phyloP scores from a whole-genome alignment of 2,113 vertebrate species.

The Galeopterus variegatus region DNA sequence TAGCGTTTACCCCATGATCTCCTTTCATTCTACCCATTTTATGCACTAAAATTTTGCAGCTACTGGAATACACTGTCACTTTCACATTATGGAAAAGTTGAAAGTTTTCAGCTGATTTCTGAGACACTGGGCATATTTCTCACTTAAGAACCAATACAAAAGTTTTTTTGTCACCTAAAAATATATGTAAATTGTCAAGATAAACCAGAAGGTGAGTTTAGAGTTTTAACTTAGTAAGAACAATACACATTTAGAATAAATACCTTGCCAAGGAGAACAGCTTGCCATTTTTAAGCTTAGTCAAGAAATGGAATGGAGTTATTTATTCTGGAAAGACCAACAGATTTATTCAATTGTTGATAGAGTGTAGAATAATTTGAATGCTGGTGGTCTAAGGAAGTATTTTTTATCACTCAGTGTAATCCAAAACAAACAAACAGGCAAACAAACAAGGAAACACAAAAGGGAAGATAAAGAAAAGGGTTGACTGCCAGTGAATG shows the following conservation, averaged over 20 bases:
- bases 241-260: slow-evolving; percentile 33
- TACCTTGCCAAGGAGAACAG: background rate
- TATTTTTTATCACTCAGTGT: background rate
- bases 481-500: background rate
- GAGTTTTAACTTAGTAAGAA: background rate
- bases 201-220: background rate
- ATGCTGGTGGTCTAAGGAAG: background rate
- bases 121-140: background rate
- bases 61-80: background rate
- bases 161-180: slow-evolving; percentile 21
- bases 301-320: slow-evolving; percentile 19
- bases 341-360: slow-evolving; percentile 5
- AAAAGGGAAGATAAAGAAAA: background rate
- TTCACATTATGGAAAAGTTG: background rate
- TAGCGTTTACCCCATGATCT: too few relatives aligned
- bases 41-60: background rate
- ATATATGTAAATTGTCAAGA: background rate
- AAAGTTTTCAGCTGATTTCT: background rate
- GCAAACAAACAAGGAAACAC: background rate
- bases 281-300: slow-evolving; percentile 36
- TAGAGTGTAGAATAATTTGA: slow-evolving; percentile 8
- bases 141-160: slow-evolving; percentile 41
- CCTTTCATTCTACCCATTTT: background rate
- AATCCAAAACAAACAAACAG: background rate
- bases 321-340: slow-evolving; percentile 54